A percentile compares a stretch with the other conserved stretches of the same genome.
Evolutionary conservation across 1,140 invertebrate genomes (phyloP).

Genomic region (Frieseomelitta varia): DNA sequence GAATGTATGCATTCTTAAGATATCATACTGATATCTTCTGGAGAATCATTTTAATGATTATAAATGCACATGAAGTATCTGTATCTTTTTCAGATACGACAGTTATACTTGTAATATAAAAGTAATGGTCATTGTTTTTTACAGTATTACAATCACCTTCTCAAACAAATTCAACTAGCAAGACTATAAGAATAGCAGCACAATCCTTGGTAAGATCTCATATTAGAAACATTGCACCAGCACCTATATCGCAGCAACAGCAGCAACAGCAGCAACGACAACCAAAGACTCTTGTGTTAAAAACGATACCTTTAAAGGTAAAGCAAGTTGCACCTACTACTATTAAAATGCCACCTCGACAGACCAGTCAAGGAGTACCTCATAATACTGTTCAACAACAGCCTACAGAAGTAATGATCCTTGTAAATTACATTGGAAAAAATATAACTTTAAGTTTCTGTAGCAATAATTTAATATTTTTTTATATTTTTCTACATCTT

Average conservation of each 20-base stretch:
- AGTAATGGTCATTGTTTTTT: conserved; percentile 22
- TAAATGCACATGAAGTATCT: background rate
- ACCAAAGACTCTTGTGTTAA: conserved; percentile 78
- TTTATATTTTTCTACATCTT: background rate
- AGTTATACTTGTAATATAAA: background rate
- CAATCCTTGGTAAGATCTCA: conserved; percentile 74
- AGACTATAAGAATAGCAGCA: conserved; percentile 73
- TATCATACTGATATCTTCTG: conserved; percentile 1
- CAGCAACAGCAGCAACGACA: conserved; percentile 67
- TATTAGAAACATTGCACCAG: conserved; percentile 73
- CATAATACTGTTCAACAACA: conserved; percentile 73
- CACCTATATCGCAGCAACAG: conserved; percentile 59
- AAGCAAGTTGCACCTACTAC: conserved; percentile 77
- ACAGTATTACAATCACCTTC: conserved; percentile 69
- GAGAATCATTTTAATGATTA: conserved; percentile 17
- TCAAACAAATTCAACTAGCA: conserved; percentile 58
- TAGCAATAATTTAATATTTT: background rate
- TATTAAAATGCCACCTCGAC: conserved; percentile 75
- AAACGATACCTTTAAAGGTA: conserved; percentile 79
- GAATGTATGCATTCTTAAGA: background rate
- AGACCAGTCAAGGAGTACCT: conserved; percentile 60
- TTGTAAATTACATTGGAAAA: too few species aligned
- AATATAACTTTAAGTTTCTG: background rate
- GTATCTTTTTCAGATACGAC: background rate
- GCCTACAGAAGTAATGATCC: conserved; percentile 74